A percentile compares a stretch with the other conserved stretches of the same genome.
Evolutionary conservation across 2,888 invertebrate species (phyloP).

Genomic region (Caenorhabditis doughertyi): DNA sequence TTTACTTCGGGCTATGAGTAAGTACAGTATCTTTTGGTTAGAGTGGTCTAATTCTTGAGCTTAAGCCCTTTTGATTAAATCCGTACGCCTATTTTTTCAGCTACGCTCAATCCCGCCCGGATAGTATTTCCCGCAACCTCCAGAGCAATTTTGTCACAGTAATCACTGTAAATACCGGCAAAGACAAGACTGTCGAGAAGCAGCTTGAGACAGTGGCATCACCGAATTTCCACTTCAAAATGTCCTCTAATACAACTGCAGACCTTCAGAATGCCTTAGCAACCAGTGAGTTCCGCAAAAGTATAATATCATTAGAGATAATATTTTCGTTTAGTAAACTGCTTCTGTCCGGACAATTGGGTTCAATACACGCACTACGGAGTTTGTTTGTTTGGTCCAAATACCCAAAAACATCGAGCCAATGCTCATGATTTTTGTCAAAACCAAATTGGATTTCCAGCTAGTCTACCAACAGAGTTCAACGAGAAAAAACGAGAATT

Average conservation of each 20-base stretch:
- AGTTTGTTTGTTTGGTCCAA: background rate
- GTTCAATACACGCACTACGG: constrained; percentile 5
- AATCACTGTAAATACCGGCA: too few species aligned
- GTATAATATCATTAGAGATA: too few species aligned
- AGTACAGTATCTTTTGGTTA: too few species aligned
- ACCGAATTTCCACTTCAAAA: too few species aligned
- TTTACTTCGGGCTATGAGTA: too few species aligned
- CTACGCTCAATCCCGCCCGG: too few species aligned
- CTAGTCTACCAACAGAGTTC: constrained; percentile 1
- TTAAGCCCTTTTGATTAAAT: too few species aligned
- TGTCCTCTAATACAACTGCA: constrained; percentile 5
- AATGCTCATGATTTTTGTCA: background rate
- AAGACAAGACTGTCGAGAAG: background rate
- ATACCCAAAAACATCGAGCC: background rate
- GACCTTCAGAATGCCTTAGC: background rate
- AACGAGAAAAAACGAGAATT: constrained; percentile 4
- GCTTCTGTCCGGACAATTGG: constrained; percentile 24
- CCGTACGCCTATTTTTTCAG: too few species aligned
- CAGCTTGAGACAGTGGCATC: background rate
- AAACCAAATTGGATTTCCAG: background rate
- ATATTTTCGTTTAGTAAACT: constrained; percentile 41
- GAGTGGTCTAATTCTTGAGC: too few species aligned
- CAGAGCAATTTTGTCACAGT: too few species aligned
- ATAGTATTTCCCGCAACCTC: too few species aligned
- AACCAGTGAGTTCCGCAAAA: too few species aligned